These are phyloP conservation scores for Arremon brunneinucha DNA, from an alignment of 2,797 vertebrate genomes.

Conservation along the genomic window DNA sequence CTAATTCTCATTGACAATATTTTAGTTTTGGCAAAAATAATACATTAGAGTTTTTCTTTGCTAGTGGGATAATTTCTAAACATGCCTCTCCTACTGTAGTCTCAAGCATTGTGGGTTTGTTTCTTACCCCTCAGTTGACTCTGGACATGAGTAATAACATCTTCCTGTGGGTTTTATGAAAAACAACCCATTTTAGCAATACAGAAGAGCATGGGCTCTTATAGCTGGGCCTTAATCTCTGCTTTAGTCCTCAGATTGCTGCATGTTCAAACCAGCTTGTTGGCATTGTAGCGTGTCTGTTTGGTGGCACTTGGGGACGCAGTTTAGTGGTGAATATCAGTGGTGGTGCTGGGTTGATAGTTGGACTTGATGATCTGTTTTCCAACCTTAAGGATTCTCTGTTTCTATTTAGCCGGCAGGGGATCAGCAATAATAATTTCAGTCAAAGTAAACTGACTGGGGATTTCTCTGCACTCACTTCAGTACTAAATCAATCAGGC, in stretches of 20 bases:
- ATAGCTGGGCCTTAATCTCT: background rate
- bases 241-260: background rate
- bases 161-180: background rate
- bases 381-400: background rate
- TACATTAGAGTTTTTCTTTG: background rate
- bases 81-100: background rate
- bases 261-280: background rate
- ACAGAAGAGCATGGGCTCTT: background rate
- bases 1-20: background rate
- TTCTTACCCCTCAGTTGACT: background rate
- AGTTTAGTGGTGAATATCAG: fast-evolving
- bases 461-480: fast-evolving
- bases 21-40: background rate
- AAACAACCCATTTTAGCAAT: background rate
- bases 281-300: background rate
- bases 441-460: background rate
- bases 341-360: background rate
- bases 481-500: too few species aligned
- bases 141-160: background rate
- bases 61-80: background rate
- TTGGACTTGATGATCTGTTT: background rate
- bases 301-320: background rate
- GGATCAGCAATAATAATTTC: background rate
- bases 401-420: background rate
- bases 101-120: background rate